These are phyloP conservation scores for Daphoenositta chrysoptera DNA, from an alignment of 2,113 vertebrate species.

Conservation along the genomic window DNA sequence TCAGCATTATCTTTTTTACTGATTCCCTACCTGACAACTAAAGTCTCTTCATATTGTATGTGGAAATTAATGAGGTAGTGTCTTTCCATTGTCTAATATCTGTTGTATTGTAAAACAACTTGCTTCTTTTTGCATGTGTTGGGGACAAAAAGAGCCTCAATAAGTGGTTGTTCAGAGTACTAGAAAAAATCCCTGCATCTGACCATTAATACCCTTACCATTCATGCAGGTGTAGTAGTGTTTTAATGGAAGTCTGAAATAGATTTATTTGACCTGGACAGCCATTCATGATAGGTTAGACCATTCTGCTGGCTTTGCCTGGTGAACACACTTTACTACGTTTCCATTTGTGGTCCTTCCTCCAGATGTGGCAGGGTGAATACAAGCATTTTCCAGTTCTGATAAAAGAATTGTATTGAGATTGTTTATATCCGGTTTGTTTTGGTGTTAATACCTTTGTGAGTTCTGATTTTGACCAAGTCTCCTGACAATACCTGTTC, in stretches of 20 bases:
- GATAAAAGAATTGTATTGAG: background rate
- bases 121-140: background rate
- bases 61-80: background rate
- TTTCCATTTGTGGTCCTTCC: background rate
- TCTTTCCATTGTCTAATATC: background rate
- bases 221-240: background rate
- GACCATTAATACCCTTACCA: background rate
- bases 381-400: background rate
- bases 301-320: background rate
- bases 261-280: background rate
- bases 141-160: rapidly evolving
- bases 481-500: background rate
- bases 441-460: background rate
- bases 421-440: background rate
- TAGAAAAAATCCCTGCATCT: rapidly evolving
- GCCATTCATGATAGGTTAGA: background rate
- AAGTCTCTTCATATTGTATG: background rate
- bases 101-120: background rate
- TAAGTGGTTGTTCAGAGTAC: background rate
- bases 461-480: background rate
- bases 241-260: background rate
- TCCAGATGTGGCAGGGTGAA: background rate
- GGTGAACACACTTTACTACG: background rate
- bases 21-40: background rate
- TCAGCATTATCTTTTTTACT: background rate